These are phyloP conservation scores for Heliconius hewitsoni DNA, from an alignment of 1,140 invertebrate genomes.

Conservation along the genomic window DNA sequence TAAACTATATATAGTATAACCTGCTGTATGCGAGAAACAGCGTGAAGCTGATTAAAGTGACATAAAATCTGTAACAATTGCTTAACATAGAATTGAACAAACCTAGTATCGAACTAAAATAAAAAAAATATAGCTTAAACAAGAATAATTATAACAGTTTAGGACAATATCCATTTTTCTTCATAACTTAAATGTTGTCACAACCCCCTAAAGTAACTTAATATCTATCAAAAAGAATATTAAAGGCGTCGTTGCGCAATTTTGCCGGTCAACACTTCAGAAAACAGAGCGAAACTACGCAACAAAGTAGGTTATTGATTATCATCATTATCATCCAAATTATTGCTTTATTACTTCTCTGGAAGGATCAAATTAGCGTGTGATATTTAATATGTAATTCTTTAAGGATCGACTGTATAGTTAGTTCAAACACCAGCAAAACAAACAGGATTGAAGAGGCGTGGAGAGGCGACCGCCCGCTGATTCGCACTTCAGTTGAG, in stretches of 20 bases:
- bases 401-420: slow-evolving; percentile 33
- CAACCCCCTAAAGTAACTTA: slow-evolving; percentile 48
- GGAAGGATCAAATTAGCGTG: slow-evolving; percentile 28
- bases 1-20: too few relatives aligned
- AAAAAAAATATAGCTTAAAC: not conserved
- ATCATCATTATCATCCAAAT: slow-evolving; percentile 1
- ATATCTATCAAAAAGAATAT: slow-evolving; percentile 51
- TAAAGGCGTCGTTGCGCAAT: slow-evolving; percentile 54
- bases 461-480: slow-evolving; percentile 67
- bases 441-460: slow-evolving; percentile 64
- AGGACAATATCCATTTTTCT: not conserved
- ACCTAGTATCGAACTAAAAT: not conserved
- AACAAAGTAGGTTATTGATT: not conserved
- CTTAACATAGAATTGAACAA: not conserved
- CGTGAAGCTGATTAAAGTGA: too few relatives aligned
- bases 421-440: slow-evolving; percentile 69
- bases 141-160: not conserved
- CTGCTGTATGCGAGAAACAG: too few relatives aligned
- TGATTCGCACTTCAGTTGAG: slow-evolving; percentile 66
- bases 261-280: slow-evolving; percentile 53
- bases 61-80: not conserved
- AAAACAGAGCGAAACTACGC: slow-evolving; percentile 42
- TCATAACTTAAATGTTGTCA: slow-evolving; percentile 17
- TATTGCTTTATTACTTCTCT: not conserved
- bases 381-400: slow-evolving; percentile 12